These are phyloP conservation scores for Acropternis orthonyx DNA, from an alignment of 2,797 vertebrate species.

Conservation along the genomic window DNA sequence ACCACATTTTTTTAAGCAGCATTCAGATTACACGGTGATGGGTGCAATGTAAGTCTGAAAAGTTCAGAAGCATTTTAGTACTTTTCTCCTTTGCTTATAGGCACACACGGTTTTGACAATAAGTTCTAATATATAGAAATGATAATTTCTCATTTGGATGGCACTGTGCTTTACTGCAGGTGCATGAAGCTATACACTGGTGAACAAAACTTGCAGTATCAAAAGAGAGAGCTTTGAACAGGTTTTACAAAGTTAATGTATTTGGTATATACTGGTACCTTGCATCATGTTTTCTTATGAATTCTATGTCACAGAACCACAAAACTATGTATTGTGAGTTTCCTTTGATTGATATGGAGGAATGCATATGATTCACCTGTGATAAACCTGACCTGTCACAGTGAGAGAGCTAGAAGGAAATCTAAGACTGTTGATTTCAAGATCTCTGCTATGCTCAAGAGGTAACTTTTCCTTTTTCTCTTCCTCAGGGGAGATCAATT, in stretches of 20 bases:
- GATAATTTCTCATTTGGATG: background rate
- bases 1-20: background rate
- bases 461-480: constrained; percentile 57
- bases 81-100: background rate
- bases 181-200: background rate
- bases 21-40: background rate
- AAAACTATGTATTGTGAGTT: background rate
- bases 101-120: background rate
- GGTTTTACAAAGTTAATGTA: background rate
- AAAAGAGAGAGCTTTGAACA: background rate
- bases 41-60: background rate
- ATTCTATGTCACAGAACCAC: background rate
- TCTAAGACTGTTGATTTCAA: constrained; percentile 9
- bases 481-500: constrained; percentile 37
- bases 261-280: background rate
- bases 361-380: background rate
- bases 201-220: background rate
- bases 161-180: background rate
- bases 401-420: background rate
- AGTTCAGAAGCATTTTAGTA: background rate
- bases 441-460: background rate
- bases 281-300: background rate
- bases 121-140: background rate
- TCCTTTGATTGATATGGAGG: background rate
- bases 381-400: background rate